Percentiles rank a stretch among this genome's conserved stretches.
Evolutionary conservation across 2,888 invertebrate species (phyloP).

Genomic region (Drosophila emarginata): DNA sequence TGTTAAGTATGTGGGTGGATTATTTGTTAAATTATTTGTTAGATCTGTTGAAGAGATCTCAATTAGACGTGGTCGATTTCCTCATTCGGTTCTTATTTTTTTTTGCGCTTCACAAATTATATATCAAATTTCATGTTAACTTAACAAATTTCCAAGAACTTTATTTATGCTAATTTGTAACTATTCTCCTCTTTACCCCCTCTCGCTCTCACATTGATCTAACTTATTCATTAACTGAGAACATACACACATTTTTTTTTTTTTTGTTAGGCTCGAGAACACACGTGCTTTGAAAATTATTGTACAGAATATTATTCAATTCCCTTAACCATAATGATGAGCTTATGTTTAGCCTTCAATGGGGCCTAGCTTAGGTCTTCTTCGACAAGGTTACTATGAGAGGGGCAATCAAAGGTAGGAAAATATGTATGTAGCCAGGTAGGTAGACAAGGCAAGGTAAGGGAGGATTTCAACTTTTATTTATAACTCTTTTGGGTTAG

Average conservation of each 20-base stretch:
- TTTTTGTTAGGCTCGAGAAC: conserved; percentile 5
- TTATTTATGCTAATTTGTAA: conserved; percentile 40
- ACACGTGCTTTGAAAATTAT: conserved; percentile 32
- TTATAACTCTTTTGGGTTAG: conserved; percentile 24
- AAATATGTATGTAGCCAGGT: neutral
- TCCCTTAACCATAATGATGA: conserved; percentile 34
- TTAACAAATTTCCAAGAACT: conserved; percentile 16
- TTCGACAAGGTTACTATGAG: conserved; percentile 26
- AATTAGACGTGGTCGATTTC: conserved; percentile 46
- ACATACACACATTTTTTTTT: no score
- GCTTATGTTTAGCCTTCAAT: conserved; percentile 33
- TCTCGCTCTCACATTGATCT: conserved; percentile 19
- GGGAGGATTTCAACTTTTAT: conserved; percentile 9
- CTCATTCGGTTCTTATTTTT: neutral
- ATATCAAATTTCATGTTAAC: conserved; percentile 38
- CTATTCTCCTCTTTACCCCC: neutral
- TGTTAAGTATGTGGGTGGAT: conserved; percentile 38
- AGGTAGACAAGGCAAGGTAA: neutral
- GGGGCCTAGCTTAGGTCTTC: neutral
- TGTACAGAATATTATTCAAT: conserved; percentile 8
- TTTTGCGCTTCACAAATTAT: conserved; percentile 24
- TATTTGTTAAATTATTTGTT: conserved; percentile 15
- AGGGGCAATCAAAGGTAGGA: neutral
- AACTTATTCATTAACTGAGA: conserved; percentile 34
- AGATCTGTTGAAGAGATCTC: conserved; percentile 54